Evolutionary conservation across 1,140 invertebrate genomes (phyloP).

Genomic region (Penaeus vannamei): DNA sequence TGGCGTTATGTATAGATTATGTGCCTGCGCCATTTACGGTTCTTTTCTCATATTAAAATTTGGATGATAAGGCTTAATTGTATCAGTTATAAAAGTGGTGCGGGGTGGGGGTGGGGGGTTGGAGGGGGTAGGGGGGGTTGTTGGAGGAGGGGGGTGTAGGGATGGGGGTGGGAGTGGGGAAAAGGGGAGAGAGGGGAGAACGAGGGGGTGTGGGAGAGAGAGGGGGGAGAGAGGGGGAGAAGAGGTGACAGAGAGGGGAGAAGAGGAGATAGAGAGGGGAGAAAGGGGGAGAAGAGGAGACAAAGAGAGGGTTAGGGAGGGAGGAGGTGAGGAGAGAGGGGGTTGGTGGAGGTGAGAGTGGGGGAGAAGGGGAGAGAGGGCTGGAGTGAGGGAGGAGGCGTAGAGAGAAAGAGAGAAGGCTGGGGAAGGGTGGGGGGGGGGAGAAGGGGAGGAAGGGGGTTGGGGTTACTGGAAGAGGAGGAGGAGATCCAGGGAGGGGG

Average conservation of each 20-base stretch:
- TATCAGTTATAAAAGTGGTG: background rate
- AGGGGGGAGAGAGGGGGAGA: background rate
- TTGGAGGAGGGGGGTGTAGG: background rate
- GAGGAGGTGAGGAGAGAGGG: background rate
- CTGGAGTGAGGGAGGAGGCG: background rate
- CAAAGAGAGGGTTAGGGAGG: background rate
- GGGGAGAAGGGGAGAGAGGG: background rate
- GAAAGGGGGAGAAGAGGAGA: background rate
- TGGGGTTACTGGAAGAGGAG: background rate
- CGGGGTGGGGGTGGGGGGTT: background rate
- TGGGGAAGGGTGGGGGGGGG: background rate
- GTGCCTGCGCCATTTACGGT: too few species aligned
- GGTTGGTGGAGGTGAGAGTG: background rate
- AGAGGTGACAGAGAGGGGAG: background rate
- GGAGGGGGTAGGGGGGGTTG: background rate
- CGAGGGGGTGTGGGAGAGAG: background rate
- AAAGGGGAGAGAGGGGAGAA: background rate
- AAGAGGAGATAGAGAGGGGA: background rate
- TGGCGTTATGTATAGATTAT: too few species aligned
- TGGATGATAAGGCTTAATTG: too few species aligned
- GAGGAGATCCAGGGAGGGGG: background rate
- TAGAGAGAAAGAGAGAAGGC: background rate
- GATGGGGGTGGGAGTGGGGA: background rate
- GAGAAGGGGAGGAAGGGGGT: background rate
- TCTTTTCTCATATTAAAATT: too few species aligned